Evolutionary conservation across 2,888 invertebrate species (phyloP), one percentile per base, ranked within the genome.

Genomic region (Spialia ferax): DNA sequence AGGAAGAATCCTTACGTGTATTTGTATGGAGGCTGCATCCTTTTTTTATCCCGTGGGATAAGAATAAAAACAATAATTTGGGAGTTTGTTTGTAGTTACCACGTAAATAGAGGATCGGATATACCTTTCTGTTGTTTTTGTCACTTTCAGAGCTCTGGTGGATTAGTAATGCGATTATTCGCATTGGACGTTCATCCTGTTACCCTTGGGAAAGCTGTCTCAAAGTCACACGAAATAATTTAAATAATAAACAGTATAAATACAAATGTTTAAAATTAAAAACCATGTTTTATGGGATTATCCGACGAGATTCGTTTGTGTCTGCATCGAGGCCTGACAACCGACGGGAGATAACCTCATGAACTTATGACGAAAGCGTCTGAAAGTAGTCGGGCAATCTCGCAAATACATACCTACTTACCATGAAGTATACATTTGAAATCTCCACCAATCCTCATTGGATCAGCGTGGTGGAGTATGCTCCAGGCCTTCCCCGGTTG

Each of bases 81-180:
- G 69, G 69, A 75, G 80, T 79, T 79, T 84, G 81, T 84, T 85
- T 83, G 80, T 79, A 76, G 79, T 78, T 78, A 20, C 73, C 69
- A 73, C 69, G 57, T 80, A 80, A 82, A 81, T 76, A 83, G 73
- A 69, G 76, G 78, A 77, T 78, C 65, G 70, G 71, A 75, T 70
- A 65, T 64, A 73, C 74, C 71, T 79, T 79, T 75, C 76, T 75
- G 70, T 72, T 70, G 69, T n/a, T 73, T 72, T 59, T 81, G 78
- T 77, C 74, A 75, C 73, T 74, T 71, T 48, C 13, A 48, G 73
- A 72, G 70, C 71, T 75, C 77, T 78, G 77, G 77, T 76, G 76
- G 78, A 75, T 78, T 73, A 71, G 75, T 80, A 83, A 86, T 79
- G 70, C 75, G 85, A 85, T 86, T 83, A 81, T 71, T 55, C 29